Percentiles rank a stretch among this genome's conserved stretches.
Evolutionary conservation across 2,888 invertebrate species (phyloP).

Genomic region (Eupithecia centaureata): DNA sequence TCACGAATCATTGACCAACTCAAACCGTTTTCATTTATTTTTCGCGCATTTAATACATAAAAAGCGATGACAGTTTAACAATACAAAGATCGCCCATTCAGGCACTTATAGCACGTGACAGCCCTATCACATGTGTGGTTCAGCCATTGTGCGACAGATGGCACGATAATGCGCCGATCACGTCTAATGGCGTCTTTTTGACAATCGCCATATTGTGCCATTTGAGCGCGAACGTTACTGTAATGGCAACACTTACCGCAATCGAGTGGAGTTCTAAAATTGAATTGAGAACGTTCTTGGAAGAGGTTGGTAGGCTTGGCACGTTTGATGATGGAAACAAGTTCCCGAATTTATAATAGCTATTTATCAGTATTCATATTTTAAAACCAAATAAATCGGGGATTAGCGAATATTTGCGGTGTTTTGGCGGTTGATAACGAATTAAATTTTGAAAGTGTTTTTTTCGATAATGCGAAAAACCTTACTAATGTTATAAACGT

Average conservation of each 20-base stretch:
- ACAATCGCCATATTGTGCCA: slow-evolving; percentile 12
- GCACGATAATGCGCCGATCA: slow-evolving; percentile 18
- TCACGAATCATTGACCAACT: neutral
- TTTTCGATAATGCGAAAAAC: too few relatives aligned
- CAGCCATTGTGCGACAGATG: slow-evolving; percentile 15
- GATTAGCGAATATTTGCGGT: neutral
- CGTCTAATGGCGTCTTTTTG: slow-evolving; percentile 19
- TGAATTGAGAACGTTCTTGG: slow-evolving; percentile 5
- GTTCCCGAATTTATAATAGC: neutral
- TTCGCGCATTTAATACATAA: neutral
- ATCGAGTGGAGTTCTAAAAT: slow-evolving; percentile 8
- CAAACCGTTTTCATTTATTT: neutral
- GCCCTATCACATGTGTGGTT: slow-evolving; percentile 9
- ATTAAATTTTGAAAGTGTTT: neutral
- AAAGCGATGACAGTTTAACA: neutral
- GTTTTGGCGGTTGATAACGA: neutral
- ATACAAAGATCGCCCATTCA: slow-evolving; percentile 1
- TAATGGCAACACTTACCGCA: slow-evolving; percentile 13
- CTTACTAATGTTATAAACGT: too few relatives aligned
- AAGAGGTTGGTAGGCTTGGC: slow-evolving; percentile 3
- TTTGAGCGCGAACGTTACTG: neutral
- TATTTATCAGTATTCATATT: neutral
- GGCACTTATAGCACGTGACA: slow-evolving; percentile 8
- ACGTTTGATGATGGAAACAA: slow-evolving; percentile 10
- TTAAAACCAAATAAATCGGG: neutral